Evolutionary conservation across 2,888 invertebrate genomes (phyloP), one percentile per base, ranked within the genome.

Genomic region (Limnephilus auricula): DNA sequence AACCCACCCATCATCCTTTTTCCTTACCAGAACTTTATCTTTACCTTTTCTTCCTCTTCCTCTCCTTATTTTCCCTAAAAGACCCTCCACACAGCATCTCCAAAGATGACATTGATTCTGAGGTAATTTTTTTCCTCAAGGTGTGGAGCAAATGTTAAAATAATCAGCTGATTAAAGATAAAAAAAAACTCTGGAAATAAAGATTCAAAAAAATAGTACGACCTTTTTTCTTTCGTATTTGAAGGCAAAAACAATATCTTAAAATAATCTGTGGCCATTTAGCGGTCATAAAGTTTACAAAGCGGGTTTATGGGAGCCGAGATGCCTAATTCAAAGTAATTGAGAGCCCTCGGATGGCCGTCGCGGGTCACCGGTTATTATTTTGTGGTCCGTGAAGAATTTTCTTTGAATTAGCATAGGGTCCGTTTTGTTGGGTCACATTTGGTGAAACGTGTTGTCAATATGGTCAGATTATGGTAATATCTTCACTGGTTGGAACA

Each of bases 381-480:
- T 82, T 82, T 82, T 34, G 82, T 82, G 34, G 82, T 82, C 82
- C 34, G 82, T 32, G 37, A 34, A 32, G 82, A 34, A 82, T 32
- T 34, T 82, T 32, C 32, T 82, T 82, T 82, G 32, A 82, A 82
- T 82, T 34, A 82, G 82, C 82, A 82, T 25, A 82, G 37, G 25
- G 82, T 34, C 18, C 82, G 34, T 37, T 82, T 18, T 82, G 37
- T 25, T 32, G 31, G 37, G 34, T 18, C 31, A n/a, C 32, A n/a
- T 82, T 82, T 82, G 25, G 82, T 18, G 25, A 82, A n/a, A 82
- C 82, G 25, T 82, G 18, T 82, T 18, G 82, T 82, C 32, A 82
- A 15, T 82, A 82, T 34, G 31, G 34, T 82, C 82, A 25, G 34
- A 65, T 25, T 65, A 65, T 65, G 65, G 25, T 65, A 65, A 65